Evolutionary conservation across 1,140 invertebrate genomes (phyloP), one percentile per base, ranked within the genome.

Genomic region (Aricia agestis): DNA sequence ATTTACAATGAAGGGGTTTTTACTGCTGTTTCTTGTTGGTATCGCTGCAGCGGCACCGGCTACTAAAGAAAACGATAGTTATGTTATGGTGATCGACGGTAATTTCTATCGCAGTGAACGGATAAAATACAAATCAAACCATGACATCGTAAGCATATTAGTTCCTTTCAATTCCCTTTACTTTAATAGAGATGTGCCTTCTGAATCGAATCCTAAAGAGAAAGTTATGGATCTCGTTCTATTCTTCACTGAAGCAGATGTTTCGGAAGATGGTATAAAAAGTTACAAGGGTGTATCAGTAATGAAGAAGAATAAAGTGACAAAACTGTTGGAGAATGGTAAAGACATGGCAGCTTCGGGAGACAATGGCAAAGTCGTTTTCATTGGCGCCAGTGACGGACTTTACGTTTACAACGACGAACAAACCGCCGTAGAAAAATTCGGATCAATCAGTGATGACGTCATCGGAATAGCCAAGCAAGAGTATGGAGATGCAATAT

Each of bases 351-450:
- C 72, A 5, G 68, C 72, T 0, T 73, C 72, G 1, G 67, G 42
- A 36, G 71, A 72, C 13, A 41, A 69, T 7, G 58, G 63, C 10
- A 18, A 17, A 5, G 52, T 69, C 13, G 68, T 73, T 6, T 73
- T 67, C 68, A 57, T 73, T 1, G 72, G 67, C 5, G 52, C 68
- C 4, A 61, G 58, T 17, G 68, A 73, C 13, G 72, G 72, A 15
- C 11, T 73, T 1, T 73, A 73, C 61, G 32, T 73, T 11, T 73
- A 73, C 52, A 69, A 73, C 31, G 42, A 45, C 17, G 57, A 68
- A 1, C 42, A 36, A 0, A 32, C 36, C 11, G 31, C 25, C 6
- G 68, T 52, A 57, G 13, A 59, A 13, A 73, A 73, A 15, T 73
- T 69, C 4, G 72, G 72, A 41, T 18, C 68, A 13, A 66, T 73